Evolutionary conservation across 2,888 invertebrate genomes (phyloP), one percentile per base, ranked within the genome.

Genomic region (Metalampra italica): DNA sequence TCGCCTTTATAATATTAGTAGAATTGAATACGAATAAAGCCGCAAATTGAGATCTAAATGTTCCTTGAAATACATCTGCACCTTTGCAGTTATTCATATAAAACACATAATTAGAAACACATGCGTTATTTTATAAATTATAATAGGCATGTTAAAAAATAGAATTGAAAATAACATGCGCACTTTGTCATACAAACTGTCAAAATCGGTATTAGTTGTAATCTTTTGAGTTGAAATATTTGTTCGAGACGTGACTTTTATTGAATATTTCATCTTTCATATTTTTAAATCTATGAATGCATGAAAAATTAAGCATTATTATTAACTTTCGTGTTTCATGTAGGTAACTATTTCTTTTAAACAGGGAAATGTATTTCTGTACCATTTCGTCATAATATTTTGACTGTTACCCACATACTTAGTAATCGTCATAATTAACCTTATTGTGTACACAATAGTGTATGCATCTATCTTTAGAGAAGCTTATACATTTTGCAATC

Each of bases 401-500:
- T 22, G 5, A 22, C 22, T 5, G 2, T 3, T 22, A 22, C 22
- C 22, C 5, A 22, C 22, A 22, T 22, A 22, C 22, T 22, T 22
- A 22, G 5, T 22, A 3, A 2, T 3, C 22, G 22, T 22, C 22
- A 3, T 22, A 22, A 32, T 32, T 32, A 9, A 32, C 11, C 1
- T 32, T 32, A 8, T 2, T 32, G 7, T 8, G 9, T 32, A 32
- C 11, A 11, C 11, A 32, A 11, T 32, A 32, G 32, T 32, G 36
- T 36, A n/a, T 1, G 7, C n/a, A 36, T 32, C 2, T 36, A 36
- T 36, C n/a, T 29, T 29, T 37, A 38, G 38, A 29, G 13, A 40
- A 13, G 14, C 11, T 39, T 29, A 49, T 67, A 68, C 61, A 66
- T 62, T 60, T 65, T 63, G 57, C 62, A 70, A 77, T 78, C 78